Evolutionary conservation across 2,888 invertebrate genomes (phyloP).

Genomic region (Helicoverpa assulta): DNA sequence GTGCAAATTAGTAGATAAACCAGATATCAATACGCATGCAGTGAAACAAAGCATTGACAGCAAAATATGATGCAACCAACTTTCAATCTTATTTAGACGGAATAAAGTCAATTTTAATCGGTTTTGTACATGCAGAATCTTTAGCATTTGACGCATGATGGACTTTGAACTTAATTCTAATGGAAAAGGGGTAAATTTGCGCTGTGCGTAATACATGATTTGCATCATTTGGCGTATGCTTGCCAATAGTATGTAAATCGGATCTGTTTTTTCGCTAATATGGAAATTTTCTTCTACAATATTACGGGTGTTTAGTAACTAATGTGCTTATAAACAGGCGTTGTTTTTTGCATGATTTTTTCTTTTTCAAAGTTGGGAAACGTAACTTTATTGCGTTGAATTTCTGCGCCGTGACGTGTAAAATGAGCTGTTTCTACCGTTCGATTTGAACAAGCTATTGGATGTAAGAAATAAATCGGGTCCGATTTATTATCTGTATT

Average conservation of each 20-base stretch:
- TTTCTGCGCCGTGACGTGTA: conserved; percentile 5
- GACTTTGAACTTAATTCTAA: conserved; percentile 34
- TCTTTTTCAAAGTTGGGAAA: conserved; percentile 12
- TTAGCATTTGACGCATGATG: conserved; percentile 5
- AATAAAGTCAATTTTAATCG: conserved; percentile 30
- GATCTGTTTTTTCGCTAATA: conserved; percentile 39
- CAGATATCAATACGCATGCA: conserved; percentile 55
- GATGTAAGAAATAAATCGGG: conserved; percentile 38
- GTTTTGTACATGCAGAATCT: conserved; percentile 18
- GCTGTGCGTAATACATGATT: conserved; percentile 21
- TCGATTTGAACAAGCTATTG: conserved; percentile 10
- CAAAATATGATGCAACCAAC: conserved; percentile 18
- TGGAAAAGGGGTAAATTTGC: conserved; percentile 7
- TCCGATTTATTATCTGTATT: conserved; percentile 38
- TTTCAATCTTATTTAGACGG: conserved; percentile 20
- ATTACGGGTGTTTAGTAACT: conserved; percentile 12
- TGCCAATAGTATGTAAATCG: conserved; percentile 38
- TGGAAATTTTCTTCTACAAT: conserved; percentile 45
- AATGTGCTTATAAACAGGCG: neutral
- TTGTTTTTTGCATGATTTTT: conserved; percentile 18
- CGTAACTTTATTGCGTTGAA: neutral
- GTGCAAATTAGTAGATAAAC: conserved; percentile 66
- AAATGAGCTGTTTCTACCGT: conserved; percentile 11
- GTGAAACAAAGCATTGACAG: conserved; percentile 43
- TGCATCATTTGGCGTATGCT: conserved; percentile 50